Evolutionary conservation across 2,888 invertebrate species (phyloP).

Genomic region (Cyaniris semiargus): DNA sequence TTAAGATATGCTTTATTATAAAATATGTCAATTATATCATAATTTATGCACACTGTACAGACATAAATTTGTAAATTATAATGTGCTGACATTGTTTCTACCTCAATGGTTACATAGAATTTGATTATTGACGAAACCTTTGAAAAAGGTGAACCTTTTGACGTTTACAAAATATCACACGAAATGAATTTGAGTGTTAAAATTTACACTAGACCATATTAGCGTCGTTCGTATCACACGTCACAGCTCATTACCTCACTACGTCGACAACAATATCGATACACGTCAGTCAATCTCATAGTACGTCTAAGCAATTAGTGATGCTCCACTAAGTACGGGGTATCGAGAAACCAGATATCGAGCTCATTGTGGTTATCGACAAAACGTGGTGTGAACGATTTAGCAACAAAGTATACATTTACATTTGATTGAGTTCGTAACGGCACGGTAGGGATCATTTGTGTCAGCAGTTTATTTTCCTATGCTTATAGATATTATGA

Average conservation of each 20-base stretch:
- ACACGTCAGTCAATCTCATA: slow-evolving; percentile 70
- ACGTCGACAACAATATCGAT: slow-evolving; percentile 57
- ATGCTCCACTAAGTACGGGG: slow-evolving; percentile 61
- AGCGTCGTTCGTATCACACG: slow-evolving; percentile 36
- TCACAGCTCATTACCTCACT: slow-evolving; percentile 41
- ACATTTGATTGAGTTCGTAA: slow-evolving; percentile 40
- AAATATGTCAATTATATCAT: background rate
- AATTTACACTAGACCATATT: slow-evolving; percentile 38
- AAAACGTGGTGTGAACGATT: slow-evolving; percentile 64
- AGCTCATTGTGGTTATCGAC: slow-evolving; percentile 61
- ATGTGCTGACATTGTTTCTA: background rate
- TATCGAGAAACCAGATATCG: slow-evolving; percentile 57
- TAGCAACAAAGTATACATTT: slow-evolving; percentile 45
- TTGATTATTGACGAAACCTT: background rate
- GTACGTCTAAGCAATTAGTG: slow-evolving; percentile 67
- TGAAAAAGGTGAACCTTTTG: background rate
- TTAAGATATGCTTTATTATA: too few species aligned
- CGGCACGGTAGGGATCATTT: slow-evolving; percentile 31
- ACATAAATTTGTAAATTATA: background rate
- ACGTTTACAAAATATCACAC: background rate
- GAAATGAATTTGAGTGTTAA: slow-evolving; percentile 39
- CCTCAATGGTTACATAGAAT: background rate
- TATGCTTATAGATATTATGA: background rate
- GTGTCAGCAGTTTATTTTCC: slow-evolving; percentile 14
- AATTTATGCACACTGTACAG: background rate